Evolutionary conservation across 2,888 invertebrate species (phyloP), one percentile per base, ranked within the genome.

Genomic region (Xestobium rufovillosum): DNA sequence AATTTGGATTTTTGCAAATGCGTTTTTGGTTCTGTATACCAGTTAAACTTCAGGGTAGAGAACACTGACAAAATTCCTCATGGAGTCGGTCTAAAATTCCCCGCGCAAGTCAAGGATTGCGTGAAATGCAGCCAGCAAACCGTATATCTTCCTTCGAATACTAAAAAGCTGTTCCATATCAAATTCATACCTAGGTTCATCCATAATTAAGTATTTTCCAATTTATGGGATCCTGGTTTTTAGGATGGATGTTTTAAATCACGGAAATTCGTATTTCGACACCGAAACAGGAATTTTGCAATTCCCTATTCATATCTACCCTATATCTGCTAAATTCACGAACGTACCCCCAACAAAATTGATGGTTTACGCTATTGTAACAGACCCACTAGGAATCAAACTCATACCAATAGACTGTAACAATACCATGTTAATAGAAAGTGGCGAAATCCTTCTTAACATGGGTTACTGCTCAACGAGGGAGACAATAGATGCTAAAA

Each of bases 21-120:
- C 23, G 6, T n/a, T n/a, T 19, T 8, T 19, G n/a, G n/a, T 19
- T 19, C 23, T n/a, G 23, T 19, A n/a, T 19, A 19, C n/a, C 23
- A 19, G n/a, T 19, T 19, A n/a, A 8, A 6, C 23, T 19, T 19
- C n/a, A 6, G n/a, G 6, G 23, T 19, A 19, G n/a, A 8, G 6
- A 19, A 19, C n/a, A 19, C 6, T 19, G 23, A 19, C n/a, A 19
- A n/a, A 19, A 19, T 19, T 19, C 23, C 23, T 19, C 23, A 19
- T 19, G 23, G 23, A 8, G 23, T 19, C 6, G 23, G 23, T 8
- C 6, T 19, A 6, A 19, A 19, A 19, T 19, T 19, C 23, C 23
- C 23, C 6, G 23, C 23, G 6, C 6, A 8, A n/a, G 6, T 19
- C 23, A 19, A n/a, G 6, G 23, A 19, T 19, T 19, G 23, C n/a